Conservation (phyloP, 2,888 invertebrate genomes). For the Polymixis lichenea region DNA sequence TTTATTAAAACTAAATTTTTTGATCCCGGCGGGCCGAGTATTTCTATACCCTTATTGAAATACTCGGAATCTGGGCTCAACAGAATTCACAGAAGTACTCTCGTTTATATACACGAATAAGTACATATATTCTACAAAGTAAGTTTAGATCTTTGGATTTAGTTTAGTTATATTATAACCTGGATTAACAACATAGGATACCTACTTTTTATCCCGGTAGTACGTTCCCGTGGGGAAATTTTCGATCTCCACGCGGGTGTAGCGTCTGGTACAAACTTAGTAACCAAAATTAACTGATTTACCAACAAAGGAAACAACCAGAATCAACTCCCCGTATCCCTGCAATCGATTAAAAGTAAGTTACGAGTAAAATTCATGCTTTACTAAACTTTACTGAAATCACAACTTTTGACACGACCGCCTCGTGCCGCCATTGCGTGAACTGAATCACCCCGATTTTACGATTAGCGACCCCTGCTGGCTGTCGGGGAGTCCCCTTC, state of each 20-base stretch:
- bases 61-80: background rate
- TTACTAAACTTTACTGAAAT: slow-evolving; percentile 52
- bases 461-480: slow-evolving; percentile 70
- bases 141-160: too few species aligned
- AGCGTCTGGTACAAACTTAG: too few species aligned
- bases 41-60: too few species aligned
- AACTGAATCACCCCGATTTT: slow-evolving; percentile 61
- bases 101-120: background rate
- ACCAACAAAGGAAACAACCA: background rate
- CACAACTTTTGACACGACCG: slow-evolving; percentile 43
- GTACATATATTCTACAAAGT: background rate
- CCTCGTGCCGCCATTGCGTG: slow-evolving; percentile 30
- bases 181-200: too few species aligned
- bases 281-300: slow-evolving; percentile 4
- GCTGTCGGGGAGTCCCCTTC: slow-evolving; percentile 38
- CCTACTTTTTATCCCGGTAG: too few species aligned
- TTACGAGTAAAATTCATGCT: slow-evolving; percentile 20
- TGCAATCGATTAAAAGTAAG: slow-evolving; percentile 23
- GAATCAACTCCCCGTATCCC: background rate
- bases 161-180: too few species aligned
- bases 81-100: background rate
- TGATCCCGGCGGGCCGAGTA: too few species aligned
- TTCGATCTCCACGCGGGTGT: too few species aligned
- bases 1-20: background rate
- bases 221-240: too few species aligned